Base-by-base conservation (phyloP, 1,140 invertebrate species). In the Megalopta genalis region DNA sequence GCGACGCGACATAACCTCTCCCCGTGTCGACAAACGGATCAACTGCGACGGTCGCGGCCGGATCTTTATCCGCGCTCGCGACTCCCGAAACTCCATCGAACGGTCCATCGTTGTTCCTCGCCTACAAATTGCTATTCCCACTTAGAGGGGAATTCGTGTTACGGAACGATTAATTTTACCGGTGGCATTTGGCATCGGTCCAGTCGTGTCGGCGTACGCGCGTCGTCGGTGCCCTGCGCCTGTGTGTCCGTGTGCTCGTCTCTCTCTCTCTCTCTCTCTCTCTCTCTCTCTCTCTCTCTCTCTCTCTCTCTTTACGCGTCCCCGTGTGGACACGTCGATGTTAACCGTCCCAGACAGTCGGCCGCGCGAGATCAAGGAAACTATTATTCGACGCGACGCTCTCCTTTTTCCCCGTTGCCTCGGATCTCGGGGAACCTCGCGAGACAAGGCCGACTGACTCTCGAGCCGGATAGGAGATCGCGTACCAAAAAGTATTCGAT, bases 81-180 rank as follows among this genome's bases (percentile, higher is more conserved):
- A 1, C 54, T 57, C 54, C 6, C 18, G 21, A 57, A 16, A 16
- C 39, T n/a, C 37, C n/a, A 67, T 67, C 64, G 62, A 54, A 23
- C 21, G 27, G n/a, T n/a, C 32, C 32, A 32, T 32, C 32, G 32
- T 32, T 59, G 42, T 59, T 78, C 68, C 78, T 70, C 74, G 70
- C 69, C 79, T 86, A 88, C 87, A 89, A 90, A 90, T 90, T 90
- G 84, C 84, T 88, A 90, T 90, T 89, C 87, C 88, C 87, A 88
- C 88, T 90, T 89, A 87, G 88, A 82, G 82, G 85, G 88, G 89
- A 90, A 90, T 90, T 90, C 88, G 88, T 90, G 89, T 90, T 88
- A 90, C 86, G 85, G 87, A 90, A 84, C 88, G 89, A 90, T 90
- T 90, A 90, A 90, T 90, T 90, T 90, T 88, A 90, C 88, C 88